Evolutionary conservation across 1,140 invertebrate species (phyloP), one percentile per base, ranked within the genome.

Genomic region (Hypothenemus hampei): DNA sequence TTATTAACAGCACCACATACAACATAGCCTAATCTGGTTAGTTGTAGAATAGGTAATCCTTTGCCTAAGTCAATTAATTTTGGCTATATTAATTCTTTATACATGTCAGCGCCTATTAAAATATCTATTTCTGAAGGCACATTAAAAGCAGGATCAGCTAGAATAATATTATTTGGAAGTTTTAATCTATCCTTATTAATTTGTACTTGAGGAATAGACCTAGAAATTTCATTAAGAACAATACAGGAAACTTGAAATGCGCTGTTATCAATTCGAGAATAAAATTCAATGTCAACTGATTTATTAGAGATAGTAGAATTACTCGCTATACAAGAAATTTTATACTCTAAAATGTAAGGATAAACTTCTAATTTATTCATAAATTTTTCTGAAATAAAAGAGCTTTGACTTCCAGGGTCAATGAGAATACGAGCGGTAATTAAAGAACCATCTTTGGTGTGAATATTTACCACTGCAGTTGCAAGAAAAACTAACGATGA

Each of bases 91-190:
- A 52, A 8, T 11, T 52, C 16, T 6, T 7, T 7, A n/a, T 29
- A 29, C 6, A 29, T n/a, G n/a, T 29, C 26, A n/a, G 26, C 26
- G 6, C 21, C 15, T 39, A 44, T 52, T 21, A 44, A 31, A 7
- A 52, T 31, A 16, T 52, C 50, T 3, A 52, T 44, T 13, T 31
- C 13, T 13, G 40, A 43, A 19, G 50, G 37, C 11, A 10, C 10
- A 44, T 44, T n/a, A 44, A 52, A 52, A 11, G 10, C 5, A 3
- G 23, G 22, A 44, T 52, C 50, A 8, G 50, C 50, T n/a, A 52
- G 15, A 5, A 16, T n/a, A 7, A 29, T 29, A 7, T n/a, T n/a
- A 7, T 29, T 6, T 7, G 26, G 26, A 29, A 29, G 6, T 7
- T 29, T 29, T 29, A 29, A 29, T 7, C 6, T 7, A n/a, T 7